Conservation (phyloP, 1,140 invertebrate species). For the Forficula auricularia region DNA sequence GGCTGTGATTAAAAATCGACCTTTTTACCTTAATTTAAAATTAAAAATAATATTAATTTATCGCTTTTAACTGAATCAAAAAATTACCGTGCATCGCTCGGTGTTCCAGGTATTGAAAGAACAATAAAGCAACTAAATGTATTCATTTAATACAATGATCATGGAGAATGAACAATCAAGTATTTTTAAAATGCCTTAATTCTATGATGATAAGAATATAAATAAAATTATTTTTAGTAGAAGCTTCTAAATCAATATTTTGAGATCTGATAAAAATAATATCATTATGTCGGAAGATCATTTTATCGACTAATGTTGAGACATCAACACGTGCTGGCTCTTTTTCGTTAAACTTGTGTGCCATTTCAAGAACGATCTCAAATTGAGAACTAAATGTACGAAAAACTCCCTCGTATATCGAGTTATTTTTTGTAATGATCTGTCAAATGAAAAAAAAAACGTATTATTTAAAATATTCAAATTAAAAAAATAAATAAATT, state of each 20-base stretch:
- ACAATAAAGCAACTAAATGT: too few relatives aligned
- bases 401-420: conserved; percentile 70
- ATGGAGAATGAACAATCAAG: too few relatives aligned
- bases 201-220: not conserved
- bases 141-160: too few relatives aligned
- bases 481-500: not conserved
- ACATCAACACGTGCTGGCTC: conserved; percentile 36
- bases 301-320: conserved; percentile 55
- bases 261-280: conserved; percentile 59
- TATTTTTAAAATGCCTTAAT: too few relatives aligned
- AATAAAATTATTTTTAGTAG: conserved; percentile 40
- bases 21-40: too few relatives aligned
- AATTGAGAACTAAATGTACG: conserved; percentile 68
- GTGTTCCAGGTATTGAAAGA: too few relatives aligned
- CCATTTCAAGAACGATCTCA: conserved; percentile 68
- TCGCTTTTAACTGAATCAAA: too few relatives aligned
- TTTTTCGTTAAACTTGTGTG: conserved; percentile 55
- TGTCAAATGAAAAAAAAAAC: conserved; percentile 16
- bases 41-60: too few relatives aligned
- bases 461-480: too few relatives aligned
- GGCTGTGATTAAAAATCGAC: too few relatives aligned
- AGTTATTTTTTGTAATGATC: conserved; percentile 61
- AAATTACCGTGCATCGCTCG: too few relatives aligned
- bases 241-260: conserved; percentile 75
- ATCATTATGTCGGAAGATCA: conserved; percentile 70